Conservation (phyloP, 2,888 invertebrate genomes). For the Xestobium rufovillosum region DNA sequence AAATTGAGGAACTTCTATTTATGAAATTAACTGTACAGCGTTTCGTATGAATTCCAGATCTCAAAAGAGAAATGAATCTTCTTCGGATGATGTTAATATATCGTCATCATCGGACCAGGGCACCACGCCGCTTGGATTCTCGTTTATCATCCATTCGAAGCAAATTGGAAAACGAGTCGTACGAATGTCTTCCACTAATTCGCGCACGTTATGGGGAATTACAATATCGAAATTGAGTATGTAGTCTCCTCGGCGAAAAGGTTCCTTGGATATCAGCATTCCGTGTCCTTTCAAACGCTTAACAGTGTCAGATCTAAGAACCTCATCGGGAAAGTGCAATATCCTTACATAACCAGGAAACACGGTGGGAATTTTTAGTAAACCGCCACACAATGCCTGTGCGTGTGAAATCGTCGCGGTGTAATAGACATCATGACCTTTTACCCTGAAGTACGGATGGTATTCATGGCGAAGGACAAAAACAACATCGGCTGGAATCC, state of each 20-base stretch:
- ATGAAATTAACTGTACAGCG: no score
- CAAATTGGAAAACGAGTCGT: slow-evolving; percentile 74
- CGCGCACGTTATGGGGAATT: slow-evolving; percentile 77
- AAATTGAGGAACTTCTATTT: no score
- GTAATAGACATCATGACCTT: slow-evolving; percentile 88
- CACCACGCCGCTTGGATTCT: no score
- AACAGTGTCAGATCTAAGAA: slow-evolving; percentile 84
- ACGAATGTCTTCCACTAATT: slow-evolving; percentile 79
- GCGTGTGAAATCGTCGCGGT: slow-evolving; percentile 77
- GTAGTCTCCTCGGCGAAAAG: slow-evolving; percentile 81
- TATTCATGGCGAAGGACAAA: slow-evolving; percentile 95
- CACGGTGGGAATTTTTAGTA: slow-evolving; percentile 83
- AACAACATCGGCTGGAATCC: slow-evolving; percentile 93
- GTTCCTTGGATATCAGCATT: slow-evolving; percentile 89
- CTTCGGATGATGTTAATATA: no score
- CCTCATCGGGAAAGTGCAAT: slow-evolving; percentile 69
- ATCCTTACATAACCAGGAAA: slow-evolving; percentile 70
- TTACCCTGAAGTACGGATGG: slow-evolving; percentile 83
- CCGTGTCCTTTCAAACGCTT: slow-evolving; percentile 86
- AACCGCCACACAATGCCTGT: slow-evolving; percentile 85
- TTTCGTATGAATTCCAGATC: no score
- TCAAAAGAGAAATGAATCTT: no score
- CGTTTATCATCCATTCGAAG: slow-evolving; percentile 16
- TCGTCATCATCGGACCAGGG: no score
- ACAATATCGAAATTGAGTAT: slow-evolving; percentile 91